Evolutionary conservation across 2,888 invertebrate genomes (phyloP), one percentile per base, ranked within the genome.

Genomic region (Drosophila borborema): DNA sequence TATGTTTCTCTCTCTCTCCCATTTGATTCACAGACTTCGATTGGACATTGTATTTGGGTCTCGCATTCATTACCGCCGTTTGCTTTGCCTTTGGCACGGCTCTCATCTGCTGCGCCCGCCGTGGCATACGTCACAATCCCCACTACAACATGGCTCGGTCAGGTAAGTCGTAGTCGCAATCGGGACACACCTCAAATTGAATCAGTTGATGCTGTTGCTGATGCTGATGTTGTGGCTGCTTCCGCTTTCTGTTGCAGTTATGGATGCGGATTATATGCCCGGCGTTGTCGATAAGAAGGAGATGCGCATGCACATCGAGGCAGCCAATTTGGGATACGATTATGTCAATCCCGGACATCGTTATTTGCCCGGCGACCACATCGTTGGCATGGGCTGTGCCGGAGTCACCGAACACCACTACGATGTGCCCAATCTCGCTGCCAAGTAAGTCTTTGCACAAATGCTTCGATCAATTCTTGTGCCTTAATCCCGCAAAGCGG

Each of bases 261-360:
- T 97, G 93, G 97, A 97, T 94, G 97, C 97, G 56, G 97, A 97
- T 93, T 97, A 96, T 94, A 97, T 96, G 92, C 96, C 96, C 68
- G 97, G 97, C 69, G 96, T 96, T 82, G 85, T 85, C 63, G 97
- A 97, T 93, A 97, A 97, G 93, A 97, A 97, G 93, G 95, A 96
- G 72, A 92, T 92, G 80, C 91, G 91, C 68, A 90, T 92, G 86
- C 98, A 92, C 82, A 91, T 91, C 71, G 92, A 92, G 77, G 90
- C 95, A 20, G 95, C 95, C 14, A 95, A 96, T 70, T 96, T 95
- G 64, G 96, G 97, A 92, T 97, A 97, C 94, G 97, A 97, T 92
- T 97, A 97, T 92, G 97, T 97, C 18, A 96, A 96, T 89, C 91
- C 92, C 58, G 92, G 90, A 51, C 92, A 92, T 80, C 90, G 92